Conservation (phyloP, 2,797 vertebrate genomes). For the Poecile montanus region DNA sequence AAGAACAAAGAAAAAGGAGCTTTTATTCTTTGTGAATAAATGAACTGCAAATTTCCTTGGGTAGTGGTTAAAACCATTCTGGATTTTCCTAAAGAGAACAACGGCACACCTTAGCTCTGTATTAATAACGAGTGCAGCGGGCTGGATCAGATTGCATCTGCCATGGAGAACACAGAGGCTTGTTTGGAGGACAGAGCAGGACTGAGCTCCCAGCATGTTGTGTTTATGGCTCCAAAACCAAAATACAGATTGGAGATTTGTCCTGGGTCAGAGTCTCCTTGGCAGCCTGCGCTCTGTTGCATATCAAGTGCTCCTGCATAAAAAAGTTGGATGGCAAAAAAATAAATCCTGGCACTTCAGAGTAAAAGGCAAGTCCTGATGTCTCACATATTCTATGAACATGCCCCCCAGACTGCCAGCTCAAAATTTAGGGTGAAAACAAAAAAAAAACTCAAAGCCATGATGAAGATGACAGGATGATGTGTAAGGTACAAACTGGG, state of each 20-base stretch:
- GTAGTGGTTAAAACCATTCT: constrained; percentile 46
- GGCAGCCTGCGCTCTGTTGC: background rate
- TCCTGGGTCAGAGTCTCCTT: constrained; percentile 68
- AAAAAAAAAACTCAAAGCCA: background rate
- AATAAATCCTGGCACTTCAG: background rate
- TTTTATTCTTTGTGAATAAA: constrained; percentile 40
- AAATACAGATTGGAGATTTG: constrained; percentile 66
- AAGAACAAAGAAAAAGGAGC: background rate
- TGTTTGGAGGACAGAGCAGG: constrained; percentile 56
- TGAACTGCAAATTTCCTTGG: constrained; percentile 58
- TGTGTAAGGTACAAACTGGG: background rate
- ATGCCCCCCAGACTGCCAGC: background rate
- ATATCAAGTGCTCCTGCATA: background rate
- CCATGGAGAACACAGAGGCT: constrained; percentile 56
- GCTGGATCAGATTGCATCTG: constrained; percentile 72
- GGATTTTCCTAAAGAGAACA: constrained; percentile 62
- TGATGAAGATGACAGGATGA: background rate
- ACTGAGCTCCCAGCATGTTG: constrained; percentile 48
- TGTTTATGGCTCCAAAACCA: constrained; percentile 68
- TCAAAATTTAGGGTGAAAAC: background rate
- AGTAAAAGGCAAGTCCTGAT: background rate
- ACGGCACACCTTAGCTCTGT: constrained; percentile 20
- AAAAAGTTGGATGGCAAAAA: constrained; percentile 13
- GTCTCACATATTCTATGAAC: background rate
- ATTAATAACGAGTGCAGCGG: constrained; percentile 69